Base-by-base conservation (phyloP, 2,888 invertebrate species). In the Antheraea assamensis region DNA sequence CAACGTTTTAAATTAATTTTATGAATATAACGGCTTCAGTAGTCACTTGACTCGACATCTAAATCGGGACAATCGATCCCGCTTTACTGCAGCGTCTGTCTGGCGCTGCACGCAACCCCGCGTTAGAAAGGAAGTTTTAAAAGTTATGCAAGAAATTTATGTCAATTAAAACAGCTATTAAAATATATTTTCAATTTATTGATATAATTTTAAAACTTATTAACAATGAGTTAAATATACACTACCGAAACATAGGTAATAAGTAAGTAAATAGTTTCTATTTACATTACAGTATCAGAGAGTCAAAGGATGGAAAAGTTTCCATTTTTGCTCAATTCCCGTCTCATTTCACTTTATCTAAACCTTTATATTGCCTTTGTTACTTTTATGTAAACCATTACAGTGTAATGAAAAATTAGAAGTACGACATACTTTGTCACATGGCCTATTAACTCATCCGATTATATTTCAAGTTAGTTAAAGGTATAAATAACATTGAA, bases 61-160 rank as follows among this genome's bases (percentile, higher is more conserved):
- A 89, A 86, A 86, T 84, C 85, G 90, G 88, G 88, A 89, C 89
- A 89, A n/a, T 91, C 87, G 86, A 90, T 89, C 88, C 88, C 78
- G 77, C 64, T 42, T 77, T 82, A 82, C 80, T 84, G 85, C 83
- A 88, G 83, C 85, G 87, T 83, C 85, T 84, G 87, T 87, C 87
- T 88, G 86, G 85, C 86, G 84, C 86, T 85, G 80, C 82, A 84
- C 82, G 82, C 84, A 83, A 86, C 83, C 68, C 74, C 72, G 64
- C 68, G 52, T 66, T 73, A 71, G 61, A 70, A n/a, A 71, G 24
- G 58, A 73, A 55, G 55, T 73, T 73, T 71, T 49, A 64, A 71
- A 66, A 73, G 55, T 49, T 30, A 58, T 71, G 52, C 49, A 70
- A 71, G 35, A 31, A 35, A 70, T 73, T 42, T 73, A 31, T 58